Percentiles rank a stretch among this genome's conserved stretches.
These are phyloP conservation scores for Mermis nigrescens DNA, from an alignment of 2,888 invertebrate genomes.

Conservation along the genomic window DNA sequence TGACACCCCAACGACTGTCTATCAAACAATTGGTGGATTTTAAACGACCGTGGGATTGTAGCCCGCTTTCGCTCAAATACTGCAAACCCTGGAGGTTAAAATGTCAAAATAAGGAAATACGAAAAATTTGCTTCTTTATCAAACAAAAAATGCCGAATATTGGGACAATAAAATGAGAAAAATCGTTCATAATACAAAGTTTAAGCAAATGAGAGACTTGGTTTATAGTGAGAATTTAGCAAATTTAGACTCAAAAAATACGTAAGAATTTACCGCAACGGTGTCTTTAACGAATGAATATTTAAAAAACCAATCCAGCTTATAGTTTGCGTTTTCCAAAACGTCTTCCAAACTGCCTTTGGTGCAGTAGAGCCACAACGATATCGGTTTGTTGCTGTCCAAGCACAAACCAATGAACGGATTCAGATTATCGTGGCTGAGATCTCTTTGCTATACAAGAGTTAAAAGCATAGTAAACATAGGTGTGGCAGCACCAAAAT, in stretches of 20 bases:
- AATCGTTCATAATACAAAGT: not conserved
- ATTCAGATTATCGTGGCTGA: slow-evolving; percentile 23
- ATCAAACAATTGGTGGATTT: slow-evolving; percentile 12
- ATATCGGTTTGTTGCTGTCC: slow-evolving; percentile 20
- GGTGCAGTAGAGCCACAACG: slow-evolving; percentile 23
- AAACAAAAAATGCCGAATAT: not conserved
- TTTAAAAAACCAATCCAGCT: slow-evolving; percentile 12
- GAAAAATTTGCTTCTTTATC: too few species aligned
- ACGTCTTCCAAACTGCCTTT: slow-evolving; percentile 15
- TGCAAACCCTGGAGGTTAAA: slow-evolving; percentile 12
- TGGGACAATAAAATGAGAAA: not conserved
- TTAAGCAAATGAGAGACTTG: not conserved
- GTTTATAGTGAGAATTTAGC: not conserved
- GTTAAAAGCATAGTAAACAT: too few species aligned
- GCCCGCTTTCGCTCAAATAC: not conserved
- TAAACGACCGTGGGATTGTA: slow-evolving; percentile 10
- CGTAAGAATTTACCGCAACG: not conserved
- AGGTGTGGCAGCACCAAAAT: too few species aligned
- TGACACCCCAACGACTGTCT: slow-evolving; percentile 11
- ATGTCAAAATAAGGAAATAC: too few species aligned
- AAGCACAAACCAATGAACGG: slow-evolving; percentile 23
- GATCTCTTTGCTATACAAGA: slow-evolving; percentile 14
- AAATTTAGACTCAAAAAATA: not conserved
- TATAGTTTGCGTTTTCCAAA: not conserved
- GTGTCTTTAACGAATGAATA: slow-evolving; percentile 11